Conservation (phyloP, 2,113 vertebrate species). For the Tragelaphus buxtoni region DNA sequence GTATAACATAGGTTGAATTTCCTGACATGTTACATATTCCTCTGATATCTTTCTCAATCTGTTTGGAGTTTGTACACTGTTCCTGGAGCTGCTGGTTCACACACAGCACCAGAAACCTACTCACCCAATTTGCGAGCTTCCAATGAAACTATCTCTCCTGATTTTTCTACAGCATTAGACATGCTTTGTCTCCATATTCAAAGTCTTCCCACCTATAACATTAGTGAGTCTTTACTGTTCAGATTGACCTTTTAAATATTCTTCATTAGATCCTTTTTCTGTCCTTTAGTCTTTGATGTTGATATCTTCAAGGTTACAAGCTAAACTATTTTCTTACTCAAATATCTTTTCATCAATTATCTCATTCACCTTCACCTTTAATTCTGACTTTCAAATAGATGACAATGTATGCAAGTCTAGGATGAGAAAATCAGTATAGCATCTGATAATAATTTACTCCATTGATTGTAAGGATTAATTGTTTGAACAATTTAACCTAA, state of each 20-base stretch:
- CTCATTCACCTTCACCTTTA: not conserved
- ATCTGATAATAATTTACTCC: not conserved
- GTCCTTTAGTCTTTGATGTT: not conserved
- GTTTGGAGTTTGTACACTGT: not conserved
- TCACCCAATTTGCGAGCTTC: not conserved
- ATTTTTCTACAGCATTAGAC: no score
- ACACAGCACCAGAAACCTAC: not conserved
- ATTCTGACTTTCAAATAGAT: not conserved
- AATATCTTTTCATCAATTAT: not conserved
- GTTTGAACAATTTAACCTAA: not conserved
- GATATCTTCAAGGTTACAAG: not conserved
- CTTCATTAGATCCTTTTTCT: not conserved
- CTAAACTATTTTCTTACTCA: not conserved
- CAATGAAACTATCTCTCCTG: not conserved
- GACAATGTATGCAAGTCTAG: rapidly evolving
- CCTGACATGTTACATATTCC: not conserved
- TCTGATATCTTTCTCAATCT: not conserved
- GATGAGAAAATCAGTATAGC: not conserved
- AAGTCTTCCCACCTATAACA: not conserved
- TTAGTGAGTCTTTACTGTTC: not conserved
- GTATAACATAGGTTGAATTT: not conserved
- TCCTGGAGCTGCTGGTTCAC: not conserved
- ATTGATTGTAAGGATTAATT: not conserved
- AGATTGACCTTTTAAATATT: not conserved
- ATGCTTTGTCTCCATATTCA: not conserved